Percentiles rank a stretch among this genome's conserved stretches.
These are phyloP conservation scores for Cheilosia grossa DNA, from an alignment of 2,888 invertebrate species.

Conservation along the genomic window DNA sequence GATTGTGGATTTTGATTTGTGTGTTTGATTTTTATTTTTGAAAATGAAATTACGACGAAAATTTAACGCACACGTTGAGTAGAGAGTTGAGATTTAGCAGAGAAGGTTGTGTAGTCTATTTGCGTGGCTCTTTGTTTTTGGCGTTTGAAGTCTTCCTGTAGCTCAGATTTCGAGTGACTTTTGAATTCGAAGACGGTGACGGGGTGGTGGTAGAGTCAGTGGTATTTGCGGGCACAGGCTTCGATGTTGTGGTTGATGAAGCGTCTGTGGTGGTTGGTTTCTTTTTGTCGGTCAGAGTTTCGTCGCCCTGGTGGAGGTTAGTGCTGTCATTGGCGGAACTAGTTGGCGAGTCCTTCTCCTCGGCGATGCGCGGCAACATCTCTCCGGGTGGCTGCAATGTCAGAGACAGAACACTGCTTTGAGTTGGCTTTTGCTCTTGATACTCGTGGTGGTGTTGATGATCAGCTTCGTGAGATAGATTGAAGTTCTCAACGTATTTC, in stretches of 20 bases:
- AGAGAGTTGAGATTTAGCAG: not conserved
- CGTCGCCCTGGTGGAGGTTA: not conserved
- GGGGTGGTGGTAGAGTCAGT: conserved; percentile 1
- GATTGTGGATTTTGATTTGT: not conserved
- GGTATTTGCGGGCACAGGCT: not conserved
- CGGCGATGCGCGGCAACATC: conserved; percentile 91
- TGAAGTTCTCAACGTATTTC: conserved; percentile 73
- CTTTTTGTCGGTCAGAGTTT: conserved; percentile 19
- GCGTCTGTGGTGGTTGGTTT: conserved; percentile 18
- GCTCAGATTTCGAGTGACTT: conserved; percentile 42
- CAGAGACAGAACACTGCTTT: conserved; percentile 80
- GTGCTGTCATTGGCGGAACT: conserved; percentile 72
- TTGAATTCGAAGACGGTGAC: conserved; percentile 32
- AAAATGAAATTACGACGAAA: not conserved
- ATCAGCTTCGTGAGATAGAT: conserved; percentile 26
- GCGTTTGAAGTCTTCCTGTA: conserved; percentile 53
- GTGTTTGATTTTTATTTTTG: conserved; percentile 1
- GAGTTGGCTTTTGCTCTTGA: conserved; percentile 55
- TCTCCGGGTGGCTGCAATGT: conserved; percentile 85
- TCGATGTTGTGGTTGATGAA: not conserved
- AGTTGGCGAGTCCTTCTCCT: conserved; percentile 87
- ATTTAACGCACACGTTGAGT: too few species aligned
- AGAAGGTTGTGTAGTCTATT: conserved; percentile 29
- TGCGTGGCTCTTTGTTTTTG: conserved; percentile 62
- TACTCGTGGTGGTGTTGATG: conserved; percentile 37